A percentile compares a stretch with the other conserved stretches of the same genome.
These are phyloP conservation scores for Sphenodon punctatus DNA, from an alignment of 2,797 vertebrate genomes.

Conservation along the genomic window DNA sequence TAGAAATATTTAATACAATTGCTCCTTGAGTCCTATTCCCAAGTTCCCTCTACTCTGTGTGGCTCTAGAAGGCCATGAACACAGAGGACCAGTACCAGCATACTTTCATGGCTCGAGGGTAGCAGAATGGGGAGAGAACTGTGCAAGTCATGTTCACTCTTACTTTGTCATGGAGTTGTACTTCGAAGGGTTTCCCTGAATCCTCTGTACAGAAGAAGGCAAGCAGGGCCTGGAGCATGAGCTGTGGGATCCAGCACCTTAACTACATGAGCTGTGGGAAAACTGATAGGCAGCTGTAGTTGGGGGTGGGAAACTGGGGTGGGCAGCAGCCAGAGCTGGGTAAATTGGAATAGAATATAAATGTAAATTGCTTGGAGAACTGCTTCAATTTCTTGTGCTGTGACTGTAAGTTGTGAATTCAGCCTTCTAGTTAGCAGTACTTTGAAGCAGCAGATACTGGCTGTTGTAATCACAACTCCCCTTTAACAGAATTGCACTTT, in stretches of 20 bases:
- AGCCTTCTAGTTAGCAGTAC: too few species aligned
- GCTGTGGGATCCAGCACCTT: background rate
- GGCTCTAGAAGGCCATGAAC: background rate
- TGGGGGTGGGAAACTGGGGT: background rate
- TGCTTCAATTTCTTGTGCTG: too few species aligned
- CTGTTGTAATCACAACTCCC: background rate
- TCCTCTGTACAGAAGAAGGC: background rate
- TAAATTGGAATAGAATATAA: too few species aligned
- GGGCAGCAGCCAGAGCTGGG: too few species aligned
- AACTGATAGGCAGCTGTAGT: background rate
- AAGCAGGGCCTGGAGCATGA: background rate
- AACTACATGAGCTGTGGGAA: background rate
- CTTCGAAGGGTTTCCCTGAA: background rate
- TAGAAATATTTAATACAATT: background rate
- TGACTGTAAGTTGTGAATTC: too few species aligned
- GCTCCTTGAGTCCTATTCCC: background rate
- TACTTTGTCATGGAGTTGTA: background rate
- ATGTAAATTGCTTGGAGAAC: too few species aligned
- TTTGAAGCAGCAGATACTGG: too few species aligned
- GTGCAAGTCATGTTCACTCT: background rate
- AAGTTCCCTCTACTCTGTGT: background rate
- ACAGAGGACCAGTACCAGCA: constrained; percentile 5
- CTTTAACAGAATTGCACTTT: background rate
- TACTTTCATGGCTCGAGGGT: background rate
- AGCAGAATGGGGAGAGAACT: background rate